These are phyloP conservation scores for Drosophila testacea DNA, from an alignment of 2,888 invertebrate species.

Conservation along the genomic window DNA sequence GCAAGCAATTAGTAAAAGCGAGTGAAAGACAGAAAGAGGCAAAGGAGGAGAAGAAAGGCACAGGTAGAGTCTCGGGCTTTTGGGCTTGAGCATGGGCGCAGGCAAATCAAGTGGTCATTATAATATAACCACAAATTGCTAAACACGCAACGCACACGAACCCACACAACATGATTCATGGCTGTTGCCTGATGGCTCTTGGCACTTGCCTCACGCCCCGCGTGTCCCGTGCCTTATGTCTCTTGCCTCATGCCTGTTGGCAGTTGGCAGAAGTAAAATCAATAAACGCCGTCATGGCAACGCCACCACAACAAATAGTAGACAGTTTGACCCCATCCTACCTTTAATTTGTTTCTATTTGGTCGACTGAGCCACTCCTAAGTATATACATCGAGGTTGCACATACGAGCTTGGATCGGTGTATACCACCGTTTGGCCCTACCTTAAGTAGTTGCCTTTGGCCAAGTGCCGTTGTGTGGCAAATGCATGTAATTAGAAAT, in stretches of 20 bases:
- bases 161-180: slow-evolving; percentile 68
- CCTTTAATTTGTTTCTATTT: slow-evolving; percentile 51
- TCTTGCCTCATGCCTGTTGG: slow-evolving; percentile 12
- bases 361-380: slow-evolving; percentile 55
- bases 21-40: background rate
- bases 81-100: slow-evolving; percentile 38
- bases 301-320: slow-evolving; percentile 72
- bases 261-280: slow-evolving; percentile 62
- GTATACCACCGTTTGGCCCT: slow-evolving; percentile 40
- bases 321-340: slow-evolving; percentile 36
- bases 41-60: background rate
- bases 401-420: slow-evolving; percentile 1
- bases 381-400: slow-evolving; percentile 2
- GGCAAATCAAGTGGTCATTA: slow-evolving; percentile 77
- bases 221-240: slow-evolving; percentile 30
- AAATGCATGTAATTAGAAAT: slow-evolving; percentile 70
- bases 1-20: slow-evolving; percentile 54
- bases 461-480: slow-evolving; percentile 54
- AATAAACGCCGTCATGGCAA: slow-evolving; percentile 76
- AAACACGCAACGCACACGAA: slow-evolving; percentile 67
- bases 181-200: slow-evolving; percentile 56
- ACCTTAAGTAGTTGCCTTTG: slow-evolving; percentile 49
- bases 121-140: slow-evolving; percentile 78
- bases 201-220: slow-evolving; percentile 26
- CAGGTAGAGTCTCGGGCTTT: slow-evolving; percentile 5